phyloP scores from a whole-genome alignment of 2,113 vertebrate species.

The Stictonetta naevosa region DNA sequence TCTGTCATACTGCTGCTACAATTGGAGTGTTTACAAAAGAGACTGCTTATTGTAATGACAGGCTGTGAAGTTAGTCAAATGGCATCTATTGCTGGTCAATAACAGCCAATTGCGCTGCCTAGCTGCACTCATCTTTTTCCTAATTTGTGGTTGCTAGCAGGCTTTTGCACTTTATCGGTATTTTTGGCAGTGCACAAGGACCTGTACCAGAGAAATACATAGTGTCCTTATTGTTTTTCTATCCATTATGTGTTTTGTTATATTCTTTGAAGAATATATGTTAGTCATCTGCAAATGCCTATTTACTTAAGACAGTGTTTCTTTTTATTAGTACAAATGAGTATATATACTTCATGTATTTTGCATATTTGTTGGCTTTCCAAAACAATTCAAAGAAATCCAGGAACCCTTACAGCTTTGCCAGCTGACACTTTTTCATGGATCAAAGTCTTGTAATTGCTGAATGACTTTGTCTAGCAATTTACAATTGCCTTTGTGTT shows the following conservation, averaged over 20 bases:
- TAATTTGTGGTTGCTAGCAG: background rate
- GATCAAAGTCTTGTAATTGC: background rate
- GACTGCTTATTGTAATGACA: background rate
- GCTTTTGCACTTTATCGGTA: background rate
- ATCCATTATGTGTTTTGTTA: rapidly evolving
- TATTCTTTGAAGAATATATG: background rate
- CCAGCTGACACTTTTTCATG: background rate
- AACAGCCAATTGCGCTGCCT: background rate
- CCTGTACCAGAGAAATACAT: background rate
- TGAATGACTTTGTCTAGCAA: background rate
- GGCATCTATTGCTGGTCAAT: background rate
- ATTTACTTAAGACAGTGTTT: background rate
- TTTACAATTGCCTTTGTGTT: background rate
- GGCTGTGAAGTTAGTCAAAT: background rate
- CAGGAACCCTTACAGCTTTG: background rate
- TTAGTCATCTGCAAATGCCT: background rate
- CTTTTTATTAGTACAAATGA: background rate
- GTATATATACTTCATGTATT: background rate
- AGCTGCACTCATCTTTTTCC: background rate
- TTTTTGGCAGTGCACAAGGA: background rate
- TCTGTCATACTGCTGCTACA: background rate
- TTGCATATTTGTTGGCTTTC: background rate
- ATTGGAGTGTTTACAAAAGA: background rate
- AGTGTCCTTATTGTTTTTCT: background rate
- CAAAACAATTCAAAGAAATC: background rate